A percentile compares a stretch with the other conserved stretches of the same genome.
Conservation (phyloP, 2,797 vertebrate species). For the Myotis vivesi region DNA sequence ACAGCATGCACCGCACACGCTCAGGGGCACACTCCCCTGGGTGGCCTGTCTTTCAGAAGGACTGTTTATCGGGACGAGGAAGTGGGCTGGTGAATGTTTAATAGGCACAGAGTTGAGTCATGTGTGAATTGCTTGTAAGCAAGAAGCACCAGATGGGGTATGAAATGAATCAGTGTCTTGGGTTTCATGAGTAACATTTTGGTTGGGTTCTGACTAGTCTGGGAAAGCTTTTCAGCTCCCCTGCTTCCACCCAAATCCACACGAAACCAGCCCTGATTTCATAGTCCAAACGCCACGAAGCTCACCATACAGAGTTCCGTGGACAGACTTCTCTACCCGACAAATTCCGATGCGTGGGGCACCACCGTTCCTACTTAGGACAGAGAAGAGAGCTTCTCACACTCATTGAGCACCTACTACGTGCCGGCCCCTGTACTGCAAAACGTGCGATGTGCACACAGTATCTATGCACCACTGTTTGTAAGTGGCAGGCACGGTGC, state of each 20-base stretch:
- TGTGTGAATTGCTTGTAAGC: not conserved
- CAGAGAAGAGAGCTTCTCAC: not conserved
- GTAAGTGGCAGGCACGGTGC: rapidly evolving
- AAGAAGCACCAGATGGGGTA: not conserved
- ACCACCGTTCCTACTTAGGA: not conserved
- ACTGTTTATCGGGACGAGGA: not conserved
- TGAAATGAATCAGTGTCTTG: slow-evolving; percentile 36
- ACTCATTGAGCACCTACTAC: not conserved
- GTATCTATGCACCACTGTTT: rapidly evolving
- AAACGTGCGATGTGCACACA: not conserved
- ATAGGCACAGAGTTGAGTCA: slow-evolving; percentile 46
- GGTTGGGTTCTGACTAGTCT: slow-evolving; percentile 46
- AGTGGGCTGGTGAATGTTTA: not conserved
- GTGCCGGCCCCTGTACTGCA: not conserved
- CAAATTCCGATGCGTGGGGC: rapidly evolving
- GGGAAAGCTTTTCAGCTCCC: slow-evolving; percentile 17
- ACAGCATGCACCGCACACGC: rapidly evolving
- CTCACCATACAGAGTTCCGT: rapidly evolving
- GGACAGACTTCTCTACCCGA: not conserved
- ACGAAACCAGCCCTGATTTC: not conserved
- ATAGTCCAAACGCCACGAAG: rapidly evolving
- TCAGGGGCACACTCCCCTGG: rapidly evolving
- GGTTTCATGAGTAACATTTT: slow-evolving; percentile 45
- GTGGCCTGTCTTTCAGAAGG: not conserved
- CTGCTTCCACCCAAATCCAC: not conserved